Evolutionary conservation across 2,888 invertebrate species (phyloP), one percentile per base, ranked within the genome.

Genomic region (Meloe dianella): DNA sequence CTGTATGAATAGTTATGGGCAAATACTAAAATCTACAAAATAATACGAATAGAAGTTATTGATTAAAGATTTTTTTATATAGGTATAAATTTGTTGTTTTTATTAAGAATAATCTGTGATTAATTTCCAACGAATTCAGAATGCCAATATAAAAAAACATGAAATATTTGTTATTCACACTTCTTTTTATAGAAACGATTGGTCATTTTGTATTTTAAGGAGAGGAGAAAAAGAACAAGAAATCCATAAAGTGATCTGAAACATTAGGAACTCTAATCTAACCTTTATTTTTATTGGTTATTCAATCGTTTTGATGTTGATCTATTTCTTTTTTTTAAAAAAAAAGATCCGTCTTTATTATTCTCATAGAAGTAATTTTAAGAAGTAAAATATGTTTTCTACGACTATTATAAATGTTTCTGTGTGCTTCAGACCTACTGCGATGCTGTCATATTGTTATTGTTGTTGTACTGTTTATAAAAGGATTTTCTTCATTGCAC

Each of bases 391-490:
- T 20, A 41, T 41, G 41, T 47, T 47, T 20, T 20, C 20, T 47
- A 47, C 3, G 47, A 47, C 47, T 47, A 47, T 47, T 20, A 47
- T 47, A 20, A 47, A 47, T 47, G 47, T 47, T 47, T 47, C 9
- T 47, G 47, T 47, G 20, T 20, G 7, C 20, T 20, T 47, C 20
- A 64, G 77, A 77, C 78, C 78, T 72, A 77, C 78, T 75, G 65
- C 73, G 57, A 71, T 66, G 78, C 76, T 75, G 78, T 77, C 75
- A 72, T 71, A 76, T 77, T 77, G 76, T 75, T 68, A 70, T 67
- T 65, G 60, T 65, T 60, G 27, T 62, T 30, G 32, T 32, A 6
- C 4, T 7, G 32, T 35, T 10, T 47, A 47, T 20, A 47, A 47
- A 8, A 47, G 8, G 20, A 47, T 47, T 47, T 47, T 47, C 47